Base-by-base conservation (phyloP, 1,140 invertebrate species). In the Hylaeus anthracinus region DNA sequence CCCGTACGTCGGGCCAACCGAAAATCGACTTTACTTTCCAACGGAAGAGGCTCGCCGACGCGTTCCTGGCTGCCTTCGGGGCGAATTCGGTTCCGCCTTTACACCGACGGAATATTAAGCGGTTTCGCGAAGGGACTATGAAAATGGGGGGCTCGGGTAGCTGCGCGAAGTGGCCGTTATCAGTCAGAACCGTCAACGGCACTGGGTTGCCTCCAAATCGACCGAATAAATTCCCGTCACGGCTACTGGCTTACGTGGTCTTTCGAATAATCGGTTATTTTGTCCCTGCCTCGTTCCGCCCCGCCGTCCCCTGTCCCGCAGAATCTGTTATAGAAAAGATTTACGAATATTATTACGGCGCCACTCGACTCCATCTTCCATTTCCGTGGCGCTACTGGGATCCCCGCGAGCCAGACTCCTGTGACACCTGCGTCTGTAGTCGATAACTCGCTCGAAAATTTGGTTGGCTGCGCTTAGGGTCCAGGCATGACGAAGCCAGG, bases 221-320 rank as follows among this genome's bases (percentile, higher is more conserved):
- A 85, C 61, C 87, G 75, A 89, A 90, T 90, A 90, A 90, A 89
- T 90, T 89, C 81, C 79, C 79, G 85, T 85, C 87, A 87, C 82
- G 85, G 66, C 73, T 83, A 65, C 75, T 51, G 69, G 84, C 76
- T 86, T 86, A 83, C 85, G 80, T 69, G 81, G 76, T 58, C 76
- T 79, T 72, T 76, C 84, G 72, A 86, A 86, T 86, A 86, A 86
- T 86, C 81, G 81, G 76, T 86, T 86, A 86, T 86, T 86, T 86
- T 85, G 63, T 78, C 80, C 72, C 71, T 60, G 15, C 53, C 55
- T 8, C 43, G 1, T 8, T 43, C 12, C 39, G 26, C 12, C n/a
- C 2, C 12, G 0, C n/a, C 26, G 3, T 37, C n/a, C 39, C 39
- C 6, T 15, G 3, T 12, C 26, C 2, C 5, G 1, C n/a, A 2